phyloP scores from a whole-genome alignment of 2,113 vertebrate species.

The Halcyon senegalensis region DNA sequence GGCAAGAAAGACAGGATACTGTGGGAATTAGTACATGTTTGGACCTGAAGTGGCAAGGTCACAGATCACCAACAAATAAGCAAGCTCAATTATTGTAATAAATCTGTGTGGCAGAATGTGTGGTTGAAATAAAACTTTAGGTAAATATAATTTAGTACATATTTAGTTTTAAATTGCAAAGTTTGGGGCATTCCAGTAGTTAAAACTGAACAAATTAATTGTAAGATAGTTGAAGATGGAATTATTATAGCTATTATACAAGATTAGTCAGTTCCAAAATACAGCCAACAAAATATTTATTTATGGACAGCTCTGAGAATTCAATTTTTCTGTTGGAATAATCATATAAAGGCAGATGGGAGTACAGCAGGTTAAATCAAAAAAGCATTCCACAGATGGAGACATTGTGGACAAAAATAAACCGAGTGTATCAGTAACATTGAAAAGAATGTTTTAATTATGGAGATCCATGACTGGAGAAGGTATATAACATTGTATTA shows the following conservation, averaged over 20 bases:
- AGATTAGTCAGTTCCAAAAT: neutral
- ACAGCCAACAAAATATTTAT: neutral
- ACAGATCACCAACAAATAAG: neutral
- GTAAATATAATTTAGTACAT: neutral
- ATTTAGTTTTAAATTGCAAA: neutral
- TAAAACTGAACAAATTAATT: neutral
- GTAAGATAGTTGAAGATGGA: neutral
- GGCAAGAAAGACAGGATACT: neutral
- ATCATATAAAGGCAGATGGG: neutral
- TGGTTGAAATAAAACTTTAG: neutral
- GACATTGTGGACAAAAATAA: neutral
- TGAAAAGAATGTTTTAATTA: neutral
- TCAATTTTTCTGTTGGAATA: neutral
- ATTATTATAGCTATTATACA: neutral
- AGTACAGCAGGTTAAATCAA: neutral
- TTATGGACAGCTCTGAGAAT: neutral
- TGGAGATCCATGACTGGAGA: neutral
- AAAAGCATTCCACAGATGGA: neutral
- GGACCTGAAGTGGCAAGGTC: neutral
- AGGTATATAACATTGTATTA: neutral
- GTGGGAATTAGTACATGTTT: neutral
- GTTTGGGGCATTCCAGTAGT: neutral
- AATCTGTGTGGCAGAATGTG: neutral
- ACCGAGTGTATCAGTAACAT: neutral
- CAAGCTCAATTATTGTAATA: neutral